phyloP scores from a whole-genome alignment of 2,797 vertebrate species.

The Pelochelys cantorii region DNA sequence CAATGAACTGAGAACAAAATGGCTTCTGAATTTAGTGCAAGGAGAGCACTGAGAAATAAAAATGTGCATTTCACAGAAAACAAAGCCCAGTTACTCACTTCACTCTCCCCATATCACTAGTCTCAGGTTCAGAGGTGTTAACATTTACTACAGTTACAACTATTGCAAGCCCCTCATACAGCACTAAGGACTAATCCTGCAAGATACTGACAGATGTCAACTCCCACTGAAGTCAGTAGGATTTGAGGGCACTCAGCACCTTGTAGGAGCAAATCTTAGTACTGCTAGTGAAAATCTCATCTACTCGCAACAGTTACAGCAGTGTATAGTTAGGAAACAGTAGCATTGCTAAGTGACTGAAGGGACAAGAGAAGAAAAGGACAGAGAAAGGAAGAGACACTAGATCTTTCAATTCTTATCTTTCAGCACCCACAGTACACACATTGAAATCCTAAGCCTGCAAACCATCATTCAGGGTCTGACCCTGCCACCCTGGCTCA shows the following conservation, averaged over 20 bases:
- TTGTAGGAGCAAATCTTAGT: neutral
- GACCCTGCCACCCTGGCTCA: neutral
- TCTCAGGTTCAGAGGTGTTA: neutral
- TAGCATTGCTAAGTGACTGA: conserved; percentile 32
- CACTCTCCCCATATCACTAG: neutral
- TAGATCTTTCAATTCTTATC: conserved; percentile 61
- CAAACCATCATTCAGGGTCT: neutral
- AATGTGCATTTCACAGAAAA: neutral
- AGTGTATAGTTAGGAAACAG: neutral
- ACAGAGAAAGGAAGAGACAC: neutral
- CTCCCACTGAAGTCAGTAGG: neutral
- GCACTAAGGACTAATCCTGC: neutral
- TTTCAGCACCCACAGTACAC: conserved; percentile 41
- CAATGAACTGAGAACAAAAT: neutral
- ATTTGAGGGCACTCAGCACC: neutral
- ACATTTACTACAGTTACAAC: neutral
- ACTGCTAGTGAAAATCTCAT: neutral
- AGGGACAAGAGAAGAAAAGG: conserved; percentile 27
- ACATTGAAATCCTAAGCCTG: neutral
- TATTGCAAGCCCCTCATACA: too few relatives aligned
- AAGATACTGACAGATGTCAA: neutral
- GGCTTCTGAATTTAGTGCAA: neutral
- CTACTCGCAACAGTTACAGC: neutral
- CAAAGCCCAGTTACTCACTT: neutral
- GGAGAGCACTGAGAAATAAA: neutral